Percentiles rank a stretch among this genome's conserved stretches.
These are phyloP conservation scores for Allophyes oxyacanthae DNA, from an alignment of 2,888 invertebrate species.

Conservation along the genomic window DNA sequence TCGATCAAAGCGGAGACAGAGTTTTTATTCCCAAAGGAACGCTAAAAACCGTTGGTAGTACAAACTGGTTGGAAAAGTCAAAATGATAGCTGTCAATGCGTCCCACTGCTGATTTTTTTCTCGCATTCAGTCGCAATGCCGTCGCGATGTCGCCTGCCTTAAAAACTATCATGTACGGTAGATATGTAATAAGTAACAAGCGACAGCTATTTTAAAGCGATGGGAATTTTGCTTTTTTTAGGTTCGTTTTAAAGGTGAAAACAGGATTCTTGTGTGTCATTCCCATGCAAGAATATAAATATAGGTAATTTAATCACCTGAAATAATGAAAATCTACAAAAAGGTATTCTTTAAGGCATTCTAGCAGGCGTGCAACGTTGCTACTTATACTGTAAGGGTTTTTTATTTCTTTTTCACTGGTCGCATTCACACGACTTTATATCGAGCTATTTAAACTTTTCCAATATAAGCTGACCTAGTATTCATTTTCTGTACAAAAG, in stretches of 20 bases:
- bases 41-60: background rate
- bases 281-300: no score
- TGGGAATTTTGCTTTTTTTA: constrained; percentile 11
- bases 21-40: constrained; percentile 5
- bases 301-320: no score
- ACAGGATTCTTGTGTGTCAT: no score
- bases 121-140: constrained; percentile 55
- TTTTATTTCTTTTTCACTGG: no score
- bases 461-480: no score
- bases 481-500: no score
- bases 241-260: background rate
- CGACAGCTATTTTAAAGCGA: constrained; percentile 11
- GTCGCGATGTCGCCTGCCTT: constrained; percentile 57
- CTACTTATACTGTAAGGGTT: no score
- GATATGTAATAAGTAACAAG: constrained; percentile 21
- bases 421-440: no score
- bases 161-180: constrained; percentile 45
- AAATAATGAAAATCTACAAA: no score
- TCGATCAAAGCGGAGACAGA: background rate
- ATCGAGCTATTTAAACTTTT: no score
- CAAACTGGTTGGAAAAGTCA: constrained; percentile 60
- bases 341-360: no score
- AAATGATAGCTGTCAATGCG: constrained; percentile 62
- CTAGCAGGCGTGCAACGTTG: no score
- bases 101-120: constrained; percentile 61